These are phyloP conservation scores for Cygnus atratus DNA, from an alignment of 2,113 vertebrate genomes.

Conservation along the genomic window DNA sequence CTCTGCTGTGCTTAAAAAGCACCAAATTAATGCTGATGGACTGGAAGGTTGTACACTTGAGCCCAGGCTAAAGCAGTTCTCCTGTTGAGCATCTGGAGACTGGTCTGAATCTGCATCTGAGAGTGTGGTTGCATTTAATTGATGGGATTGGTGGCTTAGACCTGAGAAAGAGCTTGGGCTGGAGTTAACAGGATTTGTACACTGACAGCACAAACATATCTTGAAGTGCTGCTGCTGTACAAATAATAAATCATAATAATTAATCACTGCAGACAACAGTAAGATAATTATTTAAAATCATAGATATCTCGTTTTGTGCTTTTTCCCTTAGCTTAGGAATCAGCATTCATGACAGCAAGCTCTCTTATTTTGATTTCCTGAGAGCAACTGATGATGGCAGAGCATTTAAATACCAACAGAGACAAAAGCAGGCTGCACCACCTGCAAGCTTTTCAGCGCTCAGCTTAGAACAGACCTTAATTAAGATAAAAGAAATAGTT, in stretches of 20 bases:
- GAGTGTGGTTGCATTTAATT: neutral
- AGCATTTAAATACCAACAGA: constrained; percentile 5
- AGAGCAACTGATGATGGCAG: constrained; percentile 55
- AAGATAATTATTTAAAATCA: constrained; percentile 3
- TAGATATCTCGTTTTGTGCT: constrained; percentile 19
- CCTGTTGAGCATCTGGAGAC: neutral
- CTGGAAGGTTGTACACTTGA: neutral
- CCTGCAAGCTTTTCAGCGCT: constrained; percentile 55
- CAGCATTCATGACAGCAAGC: constrained; percentile 47
- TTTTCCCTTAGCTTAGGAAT: constrained; percentile 68
- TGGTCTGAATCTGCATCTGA: neutral
- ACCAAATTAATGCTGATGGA: neutral
- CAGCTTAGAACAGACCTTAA: constrained; percentile 48
- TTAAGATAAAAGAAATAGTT: constrained; percentile 60
- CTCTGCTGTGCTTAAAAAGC: neutral
- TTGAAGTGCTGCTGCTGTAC: constrained; percentile 10
- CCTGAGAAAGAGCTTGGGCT: neutral
- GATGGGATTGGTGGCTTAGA: neutral
- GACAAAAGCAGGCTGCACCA: neutral
- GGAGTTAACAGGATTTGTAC: neutral
- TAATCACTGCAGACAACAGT: constrained; percentile 21
- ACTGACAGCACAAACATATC: neutral
- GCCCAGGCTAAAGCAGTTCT: neutral
- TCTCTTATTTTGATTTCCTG: constrained; percentile 77
- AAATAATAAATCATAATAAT: constrained; percentile 21